Conservation (phyloP, 2,113 vertebrate species). For the Mobula hypostoma region DNA sequence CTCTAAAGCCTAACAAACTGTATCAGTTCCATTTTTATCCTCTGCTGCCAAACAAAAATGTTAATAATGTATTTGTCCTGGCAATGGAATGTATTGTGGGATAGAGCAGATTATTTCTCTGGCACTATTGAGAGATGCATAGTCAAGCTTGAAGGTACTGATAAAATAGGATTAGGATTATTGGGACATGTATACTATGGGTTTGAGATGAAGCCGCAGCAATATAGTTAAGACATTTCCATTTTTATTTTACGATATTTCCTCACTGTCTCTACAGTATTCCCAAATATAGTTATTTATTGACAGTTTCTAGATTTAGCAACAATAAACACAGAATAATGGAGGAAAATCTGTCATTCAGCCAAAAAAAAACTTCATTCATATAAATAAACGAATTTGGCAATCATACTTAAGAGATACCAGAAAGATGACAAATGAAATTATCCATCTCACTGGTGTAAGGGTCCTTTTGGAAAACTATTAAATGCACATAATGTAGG, state of each 20-base stretch:
- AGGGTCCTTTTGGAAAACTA: background rate
- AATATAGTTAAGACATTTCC: background rate
- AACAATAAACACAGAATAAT: background rate
- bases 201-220: background rate
- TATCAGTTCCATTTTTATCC: background rate
- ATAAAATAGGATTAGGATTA: slow-evolving; percentile 4
- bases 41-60: slow-evolving; percentile 7
- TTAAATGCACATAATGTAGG: background rate
- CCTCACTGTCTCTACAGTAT: background rate
- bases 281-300: background rate
- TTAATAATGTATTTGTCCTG: background rate
- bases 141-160: background rate
- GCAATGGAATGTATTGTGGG: background rate
- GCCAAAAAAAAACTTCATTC: background rate
- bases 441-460: background rate
- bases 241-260: background rate
- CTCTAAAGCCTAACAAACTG: background rate
- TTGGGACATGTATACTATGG: background rate
- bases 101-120: background rate
- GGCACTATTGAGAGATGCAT: background rate
- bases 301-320: background rate
- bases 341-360: background rate
- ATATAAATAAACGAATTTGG: background rate
- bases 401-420: background rate
- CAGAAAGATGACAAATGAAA: background rate